Percentiles rank a stretch among this genome's conserved stretches.
These are phyloP conservation scores for Ceratina japonica DNA, from an alignment of 1,140 invertebrate genomes.

Conservation along the genomic window DNA sequence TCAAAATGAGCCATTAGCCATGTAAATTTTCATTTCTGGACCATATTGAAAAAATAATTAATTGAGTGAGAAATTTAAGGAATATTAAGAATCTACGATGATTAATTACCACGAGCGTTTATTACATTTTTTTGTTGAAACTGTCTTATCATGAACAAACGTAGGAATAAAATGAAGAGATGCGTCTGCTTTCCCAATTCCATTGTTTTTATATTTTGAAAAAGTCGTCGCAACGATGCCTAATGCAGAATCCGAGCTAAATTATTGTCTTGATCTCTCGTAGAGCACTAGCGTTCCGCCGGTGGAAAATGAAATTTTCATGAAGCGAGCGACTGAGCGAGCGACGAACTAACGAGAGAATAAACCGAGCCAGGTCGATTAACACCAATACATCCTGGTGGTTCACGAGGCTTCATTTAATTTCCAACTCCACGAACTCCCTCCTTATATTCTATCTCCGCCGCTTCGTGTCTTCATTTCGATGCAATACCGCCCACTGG, in stretches of 20 bases:
- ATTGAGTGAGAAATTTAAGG: too few species aligned
- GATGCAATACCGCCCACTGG: background rate
- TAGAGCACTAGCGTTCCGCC: background rate
- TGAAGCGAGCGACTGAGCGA: constrained; percentile 4
- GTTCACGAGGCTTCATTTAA: background rate
- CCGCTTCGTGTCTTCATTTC: background rate
- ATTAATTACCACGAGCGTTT: too few species aligned
- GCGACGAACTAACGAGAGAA: background rate
- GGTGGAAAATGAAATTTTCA: background rate
- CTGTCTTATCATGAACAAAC: too few species aligned
- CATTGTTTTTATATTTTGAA: too few species aligned
- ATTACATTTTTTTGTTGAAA: too few species aligned
- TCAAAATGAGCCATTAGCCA: too few species aligned
- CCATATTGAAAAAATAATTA: too few species aligned
- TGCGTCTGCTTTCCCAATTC: too few species aligned
- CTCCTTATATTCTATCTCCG: background rate
- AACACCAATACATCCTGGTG: background rate
- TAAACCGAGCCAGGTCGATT: background rate
- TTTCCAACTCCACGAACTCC: background rate
- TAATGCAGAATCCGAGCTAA: background rate
- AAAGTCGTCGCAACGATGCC: too few species aligned
- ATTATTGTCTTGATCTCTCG: background rate
- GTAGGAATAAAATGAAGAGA: too few species aligned
- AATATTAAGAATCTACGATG: too few species aligned
- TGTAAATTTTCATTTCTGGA: too few species aligned